These are phyloP conservation scores for Perognathus longimembris DNA, from an alignment of 2,113 vertebrate genomes.

Conservation along the genomic window DNA sequence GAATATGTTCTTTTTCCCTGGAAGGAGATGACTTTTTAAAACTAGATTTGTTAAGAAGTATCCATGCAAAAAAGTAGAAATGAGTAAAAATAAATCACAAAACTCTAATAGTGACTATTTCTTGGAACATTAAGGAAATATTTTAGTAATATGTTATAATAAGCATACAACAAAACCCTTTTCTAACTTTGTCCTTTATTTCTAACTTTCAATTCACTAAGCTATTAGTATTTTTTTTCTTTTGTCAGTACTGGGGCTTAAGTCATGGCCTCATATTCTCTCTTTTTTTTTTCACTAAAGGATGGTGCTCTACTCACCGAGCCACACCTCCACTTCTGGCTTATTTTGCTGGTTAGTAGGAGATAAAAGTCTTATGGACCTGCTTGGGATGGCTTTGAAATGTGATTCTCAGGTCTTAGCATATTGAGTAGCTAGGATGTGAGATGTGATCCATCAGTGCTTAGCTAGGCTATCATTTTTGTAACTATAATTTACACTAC, in stretches of 20 bases:
- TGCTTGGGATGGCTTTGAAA: too few species aligned
- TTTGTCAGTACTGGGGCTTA: too few species aligned
- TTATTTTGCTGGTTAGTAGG: too few species aligned
- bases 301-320: too few species aligned
- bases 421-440: too few species aligned
- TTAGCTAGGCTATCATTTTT: too few species aligned
- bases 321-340: too few species aligned
- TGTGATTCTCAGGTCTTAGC: too few species aligned
- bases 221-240: neutral
- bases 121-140: neutral
- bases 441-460: too few species aligned
- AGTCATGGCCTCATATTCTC: too few species aligned
- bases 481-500: neutral
- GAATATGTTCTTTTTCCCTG: neutral
- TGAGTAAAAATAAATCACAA: neutral
- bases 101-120: slow-evolving; percentile 15
- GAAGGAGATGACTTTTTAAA: slow-evolving; percentile 10
- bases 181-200: neutral
- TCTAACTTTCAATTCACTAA: slow-evolving; percentile 30
- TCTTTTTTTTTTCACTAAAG: too few species aligned
- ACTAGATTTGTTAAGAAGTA: neutral
- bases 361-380: too few species aligned
- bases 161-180: neutral
- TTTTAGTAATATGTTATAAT: slow-evolving; percentile 21
- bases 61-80: neutral